phyloP scores from a whole-genome alignment of 2,888 invertebrate genomes.

The Ectobius pallidus region DNA sequence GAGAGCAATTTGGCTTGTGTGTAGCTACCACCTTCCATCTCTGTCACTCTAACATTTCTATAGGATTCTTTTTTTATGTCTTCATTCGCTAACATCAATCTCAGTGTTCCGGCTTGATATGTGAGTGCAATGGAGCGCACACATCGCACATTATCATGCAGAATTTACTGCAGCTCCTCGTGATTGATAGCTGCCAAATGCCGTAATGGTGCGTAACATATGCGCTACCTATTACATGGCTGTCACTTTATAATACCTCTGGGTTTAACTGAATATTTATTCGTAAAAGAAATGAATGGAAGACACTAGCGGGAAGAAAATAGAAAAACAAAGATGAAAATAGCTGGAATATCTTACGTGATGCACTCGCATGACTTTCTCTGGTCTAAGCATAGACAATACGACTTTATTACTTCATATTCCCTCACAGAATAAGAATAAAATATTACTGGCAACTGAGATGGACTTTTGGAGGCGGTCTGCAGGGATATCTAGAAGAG shows the following conservation, averaged over 20 bases:
- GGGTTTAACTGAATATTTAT: background rate
- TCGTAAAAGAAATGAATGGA: background rate
- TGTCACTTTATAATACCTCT: background rate
- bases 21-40: background rate
- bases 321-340: too few species aligned
- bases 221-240: background rate
- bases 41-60: background rate
- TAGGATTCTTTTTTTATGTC: background rate
- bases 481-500: too few species aligned
- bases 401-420: too few species aligned
- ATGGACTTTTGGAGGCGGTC: too few species aligned
- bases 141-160: background rate
- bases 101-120: background rate
- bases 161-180: background rate
- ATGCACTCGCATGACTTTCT: too few species aligned
- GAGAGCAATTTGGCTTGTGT: background rate
- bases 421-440: too few species aligned
- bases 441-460: too few species aligned
- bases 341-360: too few species aligned
- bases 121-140: background rate
- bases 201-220: background rate
- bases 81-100: background rate
- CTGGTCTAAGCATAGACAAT: too few species aligned
- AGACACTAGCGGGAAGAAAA: background rate
- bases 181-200: background rate